Base-by-base conservation (phyloP, 2,113 vertebrate genomes). In the Catharus bicknelli region DNA sequence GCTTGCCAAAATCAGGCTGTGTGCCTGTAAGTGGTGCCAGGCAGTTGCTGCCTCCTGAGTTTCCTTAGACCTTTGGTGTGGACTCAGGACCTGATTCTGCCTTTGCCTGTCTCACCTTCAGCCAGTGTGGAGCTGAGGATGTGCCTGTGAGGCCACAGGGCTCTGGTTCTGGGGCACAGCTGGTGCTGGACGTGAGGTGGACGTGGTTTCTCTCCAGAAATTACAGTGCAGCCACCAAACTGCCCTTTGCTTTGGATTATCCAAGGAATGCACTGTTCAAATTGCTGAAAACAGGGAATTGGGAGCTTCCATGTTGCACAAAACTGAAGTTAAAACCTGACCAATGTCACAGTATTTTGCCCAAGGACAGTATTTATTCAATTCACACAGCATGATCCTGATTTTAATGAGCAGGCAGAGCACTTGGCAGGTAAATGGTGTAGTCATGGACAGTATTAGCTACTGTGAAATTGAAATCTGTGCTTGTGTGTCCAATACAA, bases 361-460 rank as follows among this genome's bases (percentile, higher is more conserved):
- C 54, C 68, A 59, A 64, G 63, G 72, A 76, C 23, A 21, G 62
- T 51, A 47, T 64, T 82, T 83, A 58, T 63, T 73, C 69, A 54
- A 48, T 83, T 87, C 74, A 76, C 64, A 57, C 17, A 57, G 87
- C 58, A 25, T 32, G 81, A 74, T 86, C 32, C 48, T 79, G 70
- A 59, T 86, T 89, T 59, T 87, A 92, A 86, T 93, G 87, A 92
- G 85, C 81, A 92, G 90, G 59, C 82, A 88, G 83, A 80, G 80
- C 30, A 58, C 48, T 85, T 94, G 89, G 89, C 85, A 90, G 75
- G 88, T 96, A 83, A 94, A 76, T 50, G 55, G 51, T 0, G 0
- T 21, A 42, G 86, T 76, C 80, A 80, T 50, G 88, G 87, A 54
- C 75, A 91, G 36, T 55, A 88, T 68, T 86, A 90, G 83, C 90